Evolutionary conservation across 2,888 invertebrate genomes (phyloP).

Genomic region (Eupithecia dodoneata): DNA sequence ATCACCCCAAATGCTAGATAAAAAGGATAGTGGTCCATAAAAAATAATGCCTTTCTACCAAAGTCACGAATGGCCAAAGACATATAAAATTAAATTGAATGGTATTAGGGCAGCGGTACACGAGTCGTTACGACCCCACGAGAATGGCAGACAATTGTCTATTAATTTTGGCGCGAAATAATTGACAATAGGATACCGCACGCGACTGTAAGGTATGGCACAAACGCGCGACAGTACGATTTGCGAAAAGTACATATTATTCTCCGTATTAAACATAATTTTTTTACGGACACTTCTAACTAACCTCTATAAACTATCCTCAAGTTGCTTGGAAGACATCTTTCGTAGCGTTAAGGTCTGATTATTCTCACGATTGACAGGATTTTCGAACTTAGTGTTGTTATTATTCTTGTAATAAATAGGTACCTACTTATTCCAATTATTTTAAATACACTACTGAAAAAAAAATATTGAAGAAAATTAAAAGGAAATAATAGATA

Average conservation of each 20-base stretch:
- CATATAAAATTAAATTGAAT: constrained; percentile 37
- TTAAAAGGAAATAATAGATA: too few relatives aligned
- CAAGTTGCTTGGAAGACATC: neutral
- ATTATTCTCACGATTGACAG: neutral
- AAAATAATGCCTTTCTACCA: constrained; percentile 21
- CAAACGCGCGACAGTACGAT: constrained; percentile 45
- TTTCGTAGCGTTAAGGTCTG: neutral
- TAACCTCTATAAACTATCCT: too few relatives aligned
- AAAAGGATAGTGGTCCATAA: constrained; percentile 10
- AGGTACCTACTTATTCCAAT: too few relatives aligned
- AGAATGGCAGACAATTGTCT: constrained; percentile 66
- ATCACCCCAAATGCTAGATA: constrained; percentile 11
- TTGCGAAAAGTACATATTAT: neutral
- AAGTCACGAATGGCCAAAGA: constrained; percentile 25
- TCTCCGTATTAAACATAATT: neutral
- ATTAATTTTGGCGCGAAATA: constrained; percentile 69
- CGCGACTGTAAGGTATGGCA: constrained; percentile 51
- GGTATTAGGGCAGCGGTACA: constrained; percentile 35
- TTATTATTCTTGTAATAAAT: too few relatives aligned
- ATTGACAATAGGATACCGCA: constrained; percentile 66
- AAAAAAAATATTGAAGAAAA: too few relatives aligned
- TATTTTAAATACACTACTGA: too few relatives aligned
- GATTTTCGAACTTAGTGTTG: neutral
- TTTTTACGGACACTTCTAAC: too few relatives aligned
- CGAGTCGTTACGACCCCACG: constrained; percentile 55